phyloP scores from a whole-genome alignment of 1,140 invertebrate species.

The Grapholita molesta region DNA sequence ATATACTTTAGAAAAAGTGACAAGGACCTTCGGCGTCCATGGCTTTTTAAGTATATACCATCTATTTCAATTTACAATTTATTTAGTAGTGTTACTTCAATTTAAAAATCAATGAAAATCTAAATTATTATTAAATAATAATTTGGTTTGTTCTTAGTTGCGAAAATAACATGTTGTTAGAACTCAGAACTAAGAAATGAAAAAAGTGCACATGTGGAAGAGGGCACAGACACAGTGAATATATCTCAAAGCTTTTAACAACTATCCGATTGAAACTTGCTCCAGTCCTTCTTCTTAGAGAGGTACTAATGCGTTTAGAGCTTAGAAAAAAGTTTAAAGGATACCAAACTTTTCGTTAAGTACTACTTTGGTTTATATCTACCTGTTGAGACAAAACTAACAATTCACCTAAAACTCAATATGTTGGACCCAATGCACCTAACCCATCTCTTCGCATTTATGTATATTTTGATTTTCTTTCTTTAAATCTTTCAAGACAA shows the following conservation, averaged over 20 bases:
- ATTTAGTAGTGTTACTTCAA: too few species aligned
- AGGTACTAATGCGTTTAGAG: conserved; percentile 4
- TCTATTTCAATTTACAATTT: too few species aligned
- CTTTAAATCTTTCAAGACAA: background rate
- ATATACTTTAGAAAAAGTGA: too few species aligned
- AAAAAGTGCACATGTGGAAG: conserved; percentile 14
- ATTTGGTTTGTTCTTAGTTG: too few species aligned
- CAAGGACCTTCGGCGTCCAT: too few species aligned
- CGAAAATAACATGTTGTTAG: background rate
- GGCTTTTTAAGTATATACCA: too few species aligned
- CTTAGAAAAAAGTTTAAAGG: conserved; percentile 2
- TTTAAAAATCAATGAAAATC: too few species aligned
- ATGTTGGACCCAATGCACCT: background rate
- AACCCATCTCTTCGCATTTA: too few species aligned
- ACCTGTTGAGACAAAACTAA: background rate
- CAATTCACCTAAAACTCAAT: background rate
- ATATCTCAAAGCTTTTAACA: conserved; percentile 10
- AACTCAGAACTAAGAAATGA: background rate
- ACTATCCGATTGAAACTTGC: conserved; percentile 13
- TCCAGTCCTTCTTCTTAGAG: background rate
- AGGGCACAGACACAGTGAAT: background rate
- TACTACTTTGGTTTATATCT: background rate
- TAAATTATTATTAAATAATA: too few species aligned
- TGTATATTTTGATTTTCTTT: too few species aligned
- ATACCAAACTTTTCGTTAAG: background rate